Percentiles rank a stretch among this genome's conserved stretches.
Conservation (phyloP, 2,797 vertebrate genomes). For the Melanotaenia maccullochi region DNA sequence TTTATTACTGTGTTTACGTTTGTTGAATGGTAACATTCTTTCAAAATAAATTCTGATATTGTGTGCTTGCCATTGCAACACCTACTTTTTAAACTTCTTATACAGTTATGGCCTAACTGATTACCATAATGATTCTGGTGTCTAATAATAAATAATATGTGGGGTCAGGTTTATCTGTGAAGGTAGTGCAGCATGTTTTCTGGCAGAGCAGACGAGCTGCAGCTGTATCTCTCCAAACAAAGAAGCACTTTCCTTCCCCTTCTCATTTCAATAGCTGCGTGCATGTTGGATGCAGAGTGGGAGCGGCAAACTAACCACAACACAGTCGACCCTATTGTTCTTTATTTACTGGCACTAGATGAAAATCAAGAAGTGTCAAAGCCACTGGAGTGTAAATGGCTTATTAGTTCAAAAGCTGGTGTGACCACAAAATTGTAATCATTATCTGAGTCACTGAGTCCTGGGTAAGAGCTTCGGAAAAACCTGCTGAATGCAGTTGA, state of each 20-base stretch:
- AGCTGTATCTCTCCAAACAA: conserved; percentile 82
- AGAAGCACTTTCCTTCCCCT: conserved; percentile 85
- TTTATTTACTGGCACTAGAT: conserved; percentile 81
- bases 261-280: conserved; percentile 81
- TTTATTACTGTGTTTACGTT: too few relatives aligned
- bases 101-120: too few relatives aligned
- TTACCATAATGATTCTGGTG: not conserved
- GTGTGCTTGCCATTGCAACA: too few relatives aligned
- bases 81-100: too few relatives aligned
- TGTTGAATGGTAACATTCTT: too few relatives aligned
- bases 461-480: not conserved
- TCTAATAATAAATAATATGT: not conserved
- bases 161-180: conserved; percentile 34
- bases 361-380: conserved; percentile 85
- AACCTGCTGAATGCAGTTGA: not conserved
- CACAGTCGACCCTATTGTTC: conserved; percentile 73
- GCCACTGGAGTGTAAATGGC: conserved; percentile 54
- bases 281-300: conserved; percentile 67
- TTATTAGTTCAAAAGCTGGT: conserved; percentile 38
- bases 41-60: too few relatives aligned
- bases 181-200: conserved; percentile 39
- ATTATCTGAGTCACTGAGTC: conserved; percentile 38
- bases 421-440: conserved; percentile 55
- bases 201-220: conserved; percentile 44
- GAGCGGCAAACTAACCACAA: conserved; percentile 77